These are phyloP conservation scores for Otus scops DNA, from an alignment of 2,797 vertebrate genomes.

Conservation along the genomic window DNA sequence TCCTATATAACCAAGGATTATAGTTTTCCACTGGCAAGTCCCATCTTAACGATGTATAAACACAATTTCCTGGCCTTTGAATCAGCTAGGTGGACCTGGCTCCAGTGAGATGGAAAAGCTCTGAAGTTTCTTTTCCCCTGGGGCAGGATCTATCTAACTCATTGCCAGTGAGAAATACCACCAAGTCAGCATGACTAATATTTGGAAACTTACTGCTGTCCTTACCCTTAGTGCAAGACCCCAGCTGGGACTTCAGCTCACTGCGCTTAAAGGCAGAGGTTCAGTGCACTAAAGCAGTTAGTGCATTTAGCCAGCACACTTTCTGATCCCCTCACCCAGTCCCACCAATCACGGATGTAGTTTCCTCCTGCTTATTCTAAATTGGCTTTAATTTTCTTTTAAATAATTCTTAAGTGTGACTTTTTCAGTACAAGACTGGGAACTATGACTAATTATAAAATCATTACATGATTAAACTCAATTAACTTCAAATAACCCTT, in stretches of 20 bases:
- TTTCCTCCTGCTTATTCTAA: neutral
- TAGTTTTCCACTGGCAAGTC: neutral
- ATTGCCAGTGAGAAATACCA: neutral
- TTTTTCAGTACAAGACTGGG: slow-evolving; percentile 58
- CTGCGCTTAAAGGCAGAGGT: neutral
- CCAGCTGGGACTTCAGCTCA: neutral
- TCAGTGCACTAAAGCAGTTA: neutral
- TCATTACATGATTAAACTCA: slow-evolving; percentile 76
- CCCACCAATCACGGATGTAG: neutral
- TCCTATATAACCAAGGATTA: neutral
- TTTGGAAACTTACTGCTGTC: neutral
- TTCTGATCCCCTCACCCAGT: neutral
- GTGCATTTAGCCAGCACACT: neutral
- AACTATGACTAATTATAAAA: slow-evolving; percentile 74
- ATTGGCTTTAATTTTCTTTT: slow-evolving; percentile 24
- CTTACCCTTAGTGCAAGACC: neutral
- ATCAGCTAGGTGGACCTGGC: slow-evolving; percentile 2
- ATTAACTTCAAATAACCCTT: slow-evolving; percentile 80
- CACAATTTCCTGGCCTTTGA: neutral
- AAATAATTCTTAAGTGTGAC: slow-evolving; percentile 51
- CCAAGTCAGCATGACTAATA: neutral
- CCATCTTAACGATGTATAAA: neutral
- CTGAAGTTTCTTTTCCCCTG: neutral
- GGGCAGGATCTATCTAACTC: neutral
- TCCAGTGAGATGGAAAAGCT: slow-evolving; percentile 18